phyloP scores from a whole-genome alignment of 2,113 vertebrate genomes.

The Andinoacara biseriatus region DNA sequence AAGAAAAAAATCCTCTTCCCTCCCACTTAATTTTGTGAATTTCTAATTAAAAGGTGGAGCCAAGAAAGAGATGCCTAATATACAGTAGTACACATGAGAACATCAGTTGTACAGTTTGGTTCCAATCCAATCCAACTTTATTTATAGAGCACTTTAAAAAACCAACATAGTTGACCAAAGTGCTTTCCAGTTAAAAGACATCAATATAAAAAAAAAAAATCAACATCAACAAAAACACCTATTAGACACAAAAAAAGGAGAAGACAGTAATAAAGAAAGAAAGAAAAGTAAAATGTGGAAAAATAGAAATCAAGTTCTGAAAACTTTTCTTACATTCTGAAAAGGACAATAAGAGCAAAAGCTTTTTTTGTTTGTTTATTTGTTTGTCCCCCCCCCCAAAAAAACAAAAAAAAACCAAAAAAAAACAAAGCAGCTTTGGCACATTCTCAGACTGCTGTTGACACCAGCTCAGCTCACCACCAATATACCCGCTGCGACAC shows the following conservation, averaged over 20 bases:
- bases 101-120: not conserved
- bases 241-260: too few species aligned
- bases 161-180: too few species aligned
- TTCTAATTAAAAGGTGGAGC: not conserved
- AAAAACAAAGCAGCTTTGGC: not conserved
- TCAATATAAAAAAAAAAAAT: too few species aligned
- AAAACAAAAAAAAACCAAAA: not conserved
- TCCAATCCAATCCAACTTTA: too few species aligned
- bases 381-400: not conserved
- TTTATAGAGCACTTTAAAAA: too few species aligned
- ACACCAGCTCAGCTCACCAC: conserved; percentile 28
- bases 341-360: not conserved
- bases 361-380: not conserved
- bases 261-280: too few species aligned
- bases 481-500: conserved; percentile 32
- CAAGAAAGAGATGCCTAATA: not conserved
- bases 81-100: not conserved
- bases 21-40: conserved; percentile 10
- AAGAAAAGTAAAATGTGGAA: too few species aligned
- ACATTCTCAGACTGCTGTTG: conserved; percentile 22
- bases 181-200: too few species aligned
- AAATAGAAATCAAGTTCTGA: not conserved
- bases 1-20: not conserved
- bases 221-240: too few species aligned
- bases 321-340: not conserved